These are phyloP conservation scores for Agrilus biguttatus DNA, from an alignment of 2,888 invertebrate species.

Conservation along the genomic window DNA sequence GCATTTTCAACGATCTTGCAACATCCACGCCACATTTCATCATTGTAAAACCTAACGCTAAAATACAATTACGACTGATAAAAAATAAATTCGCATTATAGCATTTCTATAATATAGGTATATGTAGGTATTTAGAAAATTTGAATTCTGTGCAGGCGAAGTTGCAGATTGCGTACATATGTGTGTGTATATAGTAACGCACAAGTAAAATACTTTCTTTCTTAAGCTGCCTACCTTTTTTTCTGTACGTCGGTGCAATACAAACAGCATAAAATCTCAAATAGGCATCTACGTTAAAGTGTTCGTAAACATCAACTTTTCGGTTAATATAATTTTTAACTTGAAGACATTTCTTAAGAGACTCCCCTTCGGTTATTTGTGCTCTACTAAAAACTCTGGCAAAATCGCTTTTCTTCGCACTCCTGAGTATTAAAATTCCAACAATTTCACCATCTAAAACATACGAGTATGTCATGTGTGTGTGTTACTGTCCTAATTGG, in stretches of 20 bases:
- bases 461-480: too few species aligned
- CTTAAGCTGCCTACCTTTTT: constrained; percentile 13
- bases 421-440: constrained; percentile 22
- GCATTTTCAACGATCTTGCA: constrained; percentile 21
- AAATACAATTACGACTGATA: not conserved
- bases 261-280: constrained; percentile 23
- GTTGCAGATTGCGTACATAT: too few species aligned
- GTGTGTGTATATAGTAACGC: too few species aligned
- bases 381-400: constrained; percentile 23
- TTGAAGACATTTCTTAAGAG: constrained; percentile 18
- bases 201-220: too few species aligned
- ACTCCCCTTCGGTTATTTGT: constrained; percentile 21
- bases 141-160: too few species aligned
- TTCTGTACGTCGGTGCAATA: constrained; percentile 19
- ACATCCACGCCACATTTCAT: constrained; percentile 19
- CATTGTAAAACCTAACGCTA: constrained; percentile 18
- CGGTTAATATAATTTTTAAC: constrained; percentile 21
- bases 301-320: constrained; percentile 23
- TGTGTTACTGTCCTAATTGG: too few species aligned
- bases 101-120: too few species aligned
- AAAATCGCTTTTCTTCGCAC: constrained; percentile 20
- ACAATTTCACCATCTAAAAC: constrained; percentile 14
- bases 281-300: constrained; percentile 21
- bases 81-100: too few species aligned
- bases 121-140: too few species aligned